Base-by-base conservation (phyloP, 2,888 invertebrate genomes). In the Malachius bipustulatus region DNA sequence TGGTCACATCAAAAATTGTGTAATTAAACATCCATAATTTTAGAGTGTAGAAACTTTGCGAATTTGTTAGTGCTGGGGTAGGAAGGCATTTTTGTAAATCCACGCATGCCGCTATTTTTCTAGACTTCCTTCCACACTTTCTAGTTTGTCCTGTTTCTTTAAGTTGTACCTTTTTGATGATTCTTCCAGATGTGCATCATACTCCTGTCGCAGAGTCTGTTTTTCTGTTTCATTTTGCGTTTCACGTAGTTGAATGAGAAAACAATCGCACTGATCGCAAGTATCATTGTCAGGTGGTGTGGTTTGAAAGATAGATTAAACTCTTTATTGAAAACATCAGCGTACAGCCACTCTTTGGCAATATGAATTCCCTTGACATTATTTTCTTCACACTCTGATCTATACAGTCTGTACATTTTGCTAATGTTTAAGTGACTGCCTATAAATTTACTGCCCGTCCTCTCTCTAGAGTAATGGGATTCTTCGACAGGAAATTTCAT, bases 331-430 rank as follows among this genome's bases (percentile, higher is more conserved):
- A 39, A 41, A 11, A 38, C 37, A 16, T 36, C 32, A 4, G 30
- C 30, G 16, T 41, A 37, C 33, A 43, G 26, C 41, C 39, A 41
- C 9, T 35, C 32, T 26, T 39, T 41, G 8, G 43, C 34, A 28
- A 40, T 40, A 26, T 28, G 14, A 14, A 38, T 36, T 26, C 14
- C 6, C 8, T 6, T 14, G 4, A 43, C 16, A 24, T 15, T 27
- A 14, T 26, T 37, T 30, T 38, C 34, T 16, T 29, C 2, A 27
- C 37, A 43, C 6, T 43, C 36, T 28, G 36, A 31, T 28, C 34
- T 10, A 15, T 43, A 37, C 10, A 38, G 30, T 14, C 26, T 14
- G 27, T 36, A 40, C 37, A 43, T 38, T 19, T 36, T 24, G 15
- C 12, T 31, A 10, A 38, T 37, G 24, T 38, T 40, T n/a, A 40